A percentile compares a stretch with the other conserved stretches of the same genome.
phyloP scores from a whole-genome alignment of 2,888 invertebrate species.

The Drosophila vallismaia region DNA sequence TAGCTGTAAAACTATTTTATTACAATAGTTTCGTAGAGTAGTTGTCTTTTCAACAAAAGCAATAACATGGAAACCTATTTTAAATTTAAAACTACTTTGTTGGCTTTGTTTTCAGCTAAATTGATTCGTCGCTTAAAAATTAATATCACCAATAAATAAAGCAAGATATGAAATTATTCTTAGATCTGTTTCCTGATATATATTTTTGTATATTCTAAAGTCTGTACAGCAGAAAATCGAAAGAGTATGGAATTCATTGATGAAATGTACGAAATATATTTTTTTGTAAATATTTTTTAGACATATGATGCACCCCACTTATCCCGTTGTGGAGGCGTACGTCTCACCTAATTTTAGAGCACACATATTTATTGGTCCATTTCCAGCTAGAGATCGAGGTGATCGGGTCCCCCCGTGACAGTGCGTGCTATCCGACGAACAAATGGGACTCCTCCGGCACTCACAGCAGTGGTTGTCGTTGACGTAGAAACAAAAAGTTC shows the following conservation, averaged over 20 bases:
- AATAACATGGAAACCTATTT: background rate
- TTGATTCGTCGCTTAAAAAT: no score
- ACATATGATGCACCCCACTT: slow-evolving; percentile 42
- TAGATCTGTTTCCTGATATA: background rate
- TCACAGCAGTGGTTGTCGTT: slow-evolving; percentile 9
- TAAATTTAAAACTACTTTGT: background rate
- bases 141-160: background rate
- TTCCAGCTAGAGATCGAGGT: slow-evolving; percentile 55
- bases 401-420: slow-evolving; percentile 16
- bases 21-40: no score
- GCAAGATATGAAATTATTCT: background rate
- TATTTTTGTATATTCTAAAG: background rate
- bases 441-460: slow-evolving; percentile 30
- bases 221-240: background rate
- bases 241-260: background rate
- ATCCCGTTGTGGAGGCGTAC: slow-evolving; percentile 29
- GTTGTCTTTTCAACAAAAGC: no score
- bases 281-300: background rate
- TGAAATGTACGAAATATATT: background rate
- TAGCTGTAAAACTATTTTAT: no score
- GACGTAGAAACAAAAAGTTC: slow-evolving; percentile 16
- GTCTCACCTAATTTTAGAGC: slow-evolving; percentile 36
- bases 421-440: slow-evolving; percentile 28
- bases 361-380: slow-evolving; percentile 54
- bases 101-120: no score